phyloP scores from a whole-genome alignment of 2,888 invertebrate genomes.

The Dryobota labecula region DNA sequence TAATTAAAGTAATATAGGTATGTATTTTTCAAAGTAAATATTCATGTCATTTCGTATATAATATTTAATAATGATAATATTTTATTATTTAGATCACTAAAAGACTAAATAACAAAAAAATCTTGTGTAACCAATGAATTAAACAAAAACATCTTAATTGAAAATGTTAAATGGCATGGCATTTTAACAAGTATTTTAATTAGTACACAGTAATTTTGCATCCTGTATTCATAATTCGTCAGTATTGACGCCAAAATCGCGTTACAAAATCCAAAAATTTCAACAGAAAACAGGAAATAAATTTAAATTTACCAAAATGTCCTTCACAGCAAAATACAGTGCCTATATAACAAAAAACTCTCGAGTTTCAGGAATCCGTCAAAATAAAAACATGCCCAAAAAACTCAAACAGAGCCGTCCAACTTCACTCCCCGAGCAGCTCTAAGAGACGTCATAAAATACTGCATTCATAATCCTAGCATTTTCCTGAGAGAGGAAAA shows the following conservation, averaged over 20 bases:
- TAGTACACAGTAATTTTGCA: background rate
- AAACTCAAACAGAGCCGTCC: conserved; percentile 30
- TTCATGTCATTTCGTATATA: too few relatives aligned
- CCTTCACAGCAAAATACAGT: conserved; percentile 1
- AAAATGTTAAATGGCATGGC: background rate
- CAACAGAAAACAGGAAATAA: conserved; percentile 5
- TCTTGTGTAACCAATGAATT: background rate
- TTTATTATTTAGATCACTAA: background rate
- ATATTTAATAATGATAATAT: too few relatives aligned
- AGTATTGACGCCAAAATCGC: background rate
- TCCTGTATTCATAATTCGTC: background rate
- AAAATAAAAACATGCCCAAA: conserved; percentile 27
- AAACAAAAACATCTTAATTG: background rate
- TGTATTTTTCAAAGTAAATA: too few relatives aligned
- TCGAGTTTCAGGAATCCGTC: conserved; percentile 20
- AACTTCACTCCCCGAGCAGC: conserved; percentile 37
- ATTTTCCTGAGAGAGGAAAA: conserved; percentile 49
- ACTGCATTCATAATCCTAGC: conserved; percentile 57
- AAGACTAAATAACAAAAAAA: background rate
- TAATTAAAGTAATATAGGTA: too few relatives aligned
- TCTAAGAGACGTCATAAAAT: conserved; percentile 48
- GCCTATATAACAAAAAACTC: conserved; percentile 18
- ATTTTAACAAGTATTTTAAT: background rate
- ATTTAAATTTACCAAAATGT: background rate
- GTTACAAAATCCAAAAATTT: conserved; percentile 1